Base-by-base conservation (phyloP, 2,113 vertebrate species). In the Cervus canadensis region DNA sequence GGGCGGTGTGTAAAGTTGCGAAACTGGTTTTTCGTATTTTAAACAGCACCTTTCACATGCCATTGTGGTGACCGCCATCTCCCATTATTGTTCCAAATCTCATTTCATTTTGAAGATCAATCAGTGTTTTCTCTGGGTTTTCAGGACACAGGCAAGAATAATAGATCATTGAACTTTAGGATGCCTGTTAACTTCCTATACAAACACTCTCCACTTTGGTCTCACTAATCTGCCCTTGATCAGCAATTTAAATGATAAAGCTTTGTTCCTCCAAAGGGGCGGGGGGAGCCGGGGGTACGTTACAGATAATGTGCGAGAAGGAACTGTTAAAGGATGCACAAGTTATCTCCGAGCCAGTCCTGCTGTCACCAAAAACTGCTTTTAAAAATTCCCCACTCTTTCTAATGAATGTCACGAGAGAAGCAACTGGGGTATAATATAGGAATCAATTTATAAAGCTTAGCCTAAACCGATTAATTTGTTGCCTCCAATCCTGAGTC, bases 211-310 rank as follows among this genome's bases (percentile, higher is more conserved):
- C 98, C 99, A 99, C 99, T 99, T 99, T 99, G 99, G 99, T 99
- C 98, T 99, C 97, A 95, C 99, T 99, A 99, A 99, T 99, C 99
- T 99, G 99, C 99, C 99, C 99, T 99, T 99, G 99, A 99, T 99
- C 99, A 99, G 99, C 99, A 99, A 99, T 99, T 99, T 99, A 98
- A 98, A 99, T 98, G 99, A 99, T 99, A 99, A 98, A 98, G 98
- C 98, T 98, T 98, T 98, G 98, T 98, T 98, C 98, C 98, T 97
- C 93, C 95, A 64, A 98, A 97, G 95, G 95, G 98, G 48, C 16
- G 15, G 96, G 97, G 33, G 43, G 12, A 76, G 56, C 48, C 48
- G n/a, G 71, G 64, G 86, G 91, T 92, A 60, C 95, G 97, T 98
- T 95, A 81, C 97, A 96, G 98, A 98, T 98, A 98, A 98, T 92